Base-by-base conservation (phyloP, 2,888 invertebrate genomes). In the Oligia strigilis region DNA sequence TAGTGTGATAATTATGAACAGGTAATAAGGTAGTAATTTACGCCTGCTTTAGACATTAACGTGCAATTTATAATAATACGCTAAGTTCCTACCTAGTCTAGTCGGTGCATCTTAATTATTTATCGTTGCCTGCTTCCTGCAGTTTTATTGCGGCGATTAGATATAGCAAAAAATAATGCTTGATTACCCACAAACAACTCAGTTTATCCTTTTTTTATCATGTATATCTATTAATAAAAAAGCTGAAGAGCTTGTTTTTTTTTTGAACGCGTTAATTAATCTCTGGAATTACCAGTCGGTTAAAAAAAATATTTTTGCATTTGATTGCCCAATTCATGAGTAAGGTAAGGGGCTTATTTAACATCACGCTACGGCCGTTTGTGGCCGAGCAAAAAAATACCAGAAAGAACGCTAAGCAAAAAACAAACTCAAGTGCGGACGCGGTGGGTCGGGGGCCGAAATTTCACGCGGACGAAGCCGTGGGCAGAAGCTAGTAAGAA, bases 121-220 rank as follows among this genome's bases (percentile, higher is more conserved):
- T 9, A 77, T 79, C 69, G 64, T 72, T 77, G 70, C 23, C n/a
- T n/a, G 43, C 65, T 87, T 85, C 88, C 88, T 86, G 70, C 43
- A 73, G 43, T 62, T 65, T 81, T 65, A 66, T 78, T 66, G 62
- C 43, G 49, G 46, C 58, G 2, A 72, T 75, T 81, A n/a, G n/a
- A n/a, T n/a, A 69, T 71, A 36, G 71, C 69, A 87, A 86, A 86
- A 81, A 75, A 73, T 4, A 40, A 67, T 67, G 14, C 23, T 72
- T 72, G 52, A 78, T 72, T 84, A 74, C 36, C 43, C 6, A 52
- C 8, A 72, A 75, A 75, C 52, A 77, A 76, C 58, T 55, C 14
- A 0, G 40, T 81, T 58, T 70, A 78, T 43, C 17, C 43, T 71
- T 60, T 60, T 71, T 60, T 60, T n/a, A 52, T 14, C 9, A 49